Evolutionary conservation across 2,113 vertebrate species (phyloP).

Genomic region (Orcinus orca): DNA sequence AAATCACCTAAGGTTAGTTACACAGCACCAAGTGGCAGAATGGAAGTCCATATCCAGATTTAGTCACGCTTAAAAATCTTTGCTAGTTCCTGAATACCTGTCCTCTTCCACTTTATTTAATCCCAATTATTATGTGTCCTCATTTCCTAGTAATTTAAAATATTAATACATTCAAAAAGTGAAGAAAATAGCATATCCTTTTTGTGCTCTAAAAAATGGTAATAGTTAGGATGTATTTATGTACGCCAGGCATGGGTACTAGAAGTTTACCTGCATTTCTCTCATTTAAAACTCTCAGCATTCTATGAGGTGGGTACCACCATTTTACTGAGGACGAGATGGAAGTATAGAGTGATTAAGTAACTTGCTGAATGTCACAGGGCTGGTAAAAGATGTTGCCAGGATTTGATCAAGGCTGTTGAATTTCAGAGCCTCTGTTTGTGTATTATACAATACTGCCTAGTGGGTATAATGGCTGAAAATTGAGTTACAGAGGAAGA

Average conservation of each 20-base stretch:
- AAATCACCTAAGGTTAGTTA: neutral
- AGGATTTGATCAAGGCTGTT: neutral
- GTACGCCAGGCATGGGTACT: neutral
- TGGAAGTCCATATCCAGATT: neutral
- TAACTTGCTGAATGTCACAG: neutral
- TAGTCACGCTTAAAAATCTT: neutral
- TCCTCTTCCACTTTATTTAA: no score
- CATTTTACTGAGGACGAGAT: neutral
- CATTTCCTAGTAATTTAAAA: constrained; percentile 9
- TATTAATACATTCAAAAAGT: neutral
- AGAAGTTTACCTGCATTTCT: neutral
- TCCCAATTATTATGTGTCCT: neutral
- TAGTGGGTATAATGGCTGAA: neutral
- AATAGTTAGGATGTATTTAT: neutral
- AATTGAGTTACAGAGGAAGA: neutral
- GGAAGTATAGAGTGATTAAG: neutral
- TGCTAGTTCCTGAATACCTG: neutral
- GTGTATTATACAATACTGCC: neutral
- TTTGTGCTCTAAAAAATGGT: neutral
- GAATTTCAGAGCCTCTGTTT: neutral
- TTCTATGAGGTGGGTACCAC: neutral
- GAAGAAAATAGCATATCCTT: neutral
- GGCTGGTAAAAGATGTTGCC: neutral
- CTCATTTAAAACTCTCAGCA: neutral
- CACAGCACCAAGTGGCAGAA: neutral